Percentiles rank a stretch among this genome's conserved stretches.
phyloP scores from a whole-genome alignment of 2,113 vertebrate species.

The Oceanodroma tethys region DNA sequence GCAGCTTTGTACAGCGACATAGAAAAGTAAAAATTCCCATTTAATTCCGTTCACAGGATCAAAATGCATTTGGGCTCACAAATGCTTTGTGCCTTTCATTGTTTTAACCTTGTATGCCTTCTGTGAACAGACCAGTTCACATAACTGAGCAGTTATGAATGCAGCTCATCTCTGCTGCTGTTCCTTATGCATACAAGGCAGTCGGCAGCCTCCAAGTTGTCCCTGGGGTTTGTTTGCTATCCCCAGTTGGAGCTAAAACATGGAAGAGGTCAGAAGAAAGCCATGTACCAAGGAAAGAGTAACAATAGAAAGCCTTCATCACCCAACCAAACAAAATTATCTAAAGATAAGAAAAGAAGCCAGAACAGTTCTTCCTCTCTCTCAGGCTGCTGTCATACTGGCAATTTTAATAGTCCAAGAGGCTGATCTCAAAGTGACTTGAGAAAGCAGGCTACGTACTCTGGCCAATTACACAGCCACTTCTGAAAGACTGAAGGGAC shows the following conservation, averaged over 20 bases:
- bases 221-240: background rate
- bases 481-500: background rate
- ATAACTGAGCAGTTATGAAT: background rate
- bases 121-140: background rate
- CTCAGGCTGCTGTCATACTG: background rate
- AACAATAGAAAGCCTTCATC: background rate
- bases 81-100: background rate
- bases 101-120: background rate
- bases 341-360: background rate
- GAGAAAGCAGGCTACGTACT: background rate
- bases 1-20: background rate
- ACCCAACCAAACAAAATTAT: background rate
- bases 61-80: background rate
- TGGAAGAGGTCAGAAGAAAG: background rate
- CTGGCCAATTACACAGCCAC: background rate
- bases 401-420: background rate
- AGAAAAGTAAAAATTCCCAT: background rate
- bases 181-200: background rate
- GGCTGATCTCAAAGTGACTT: background rate
- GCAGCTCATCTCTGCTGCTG: background rate
- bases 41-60: background rate
- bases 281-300: fast-evolving
- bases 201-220: background rate
- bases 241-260: background rate
- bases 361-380: background rate